Percentiles rank a stretch among this genome's conserved stretches.
Conservation (phyloP, 2,113 vertebrate genomes). For the Ellobius talpinus region DNA sequence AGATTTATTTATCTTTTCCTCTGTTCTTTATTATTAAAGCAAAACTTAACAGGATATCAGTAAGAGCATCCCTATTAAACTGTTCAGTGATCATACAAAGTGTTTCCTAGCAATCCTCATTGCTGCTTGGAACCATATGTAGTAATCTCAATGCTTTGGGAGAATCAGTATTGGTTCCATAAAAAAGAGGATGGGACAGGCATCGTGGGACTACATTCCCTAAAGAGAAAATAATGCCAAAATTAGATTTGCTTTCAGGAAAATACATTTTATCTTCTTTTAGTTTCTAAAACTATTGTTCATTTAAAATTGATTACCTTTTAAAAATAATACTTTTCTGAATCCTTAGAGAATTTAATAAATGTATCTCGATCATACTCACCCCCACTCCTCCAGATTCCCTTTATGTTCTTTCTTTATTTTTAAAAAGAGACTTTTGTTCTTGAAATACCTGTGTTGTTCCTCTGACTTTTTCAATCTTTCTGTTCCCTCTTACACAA, state of each 20-base stretch:
- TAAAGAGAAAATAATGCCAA: conserved; percentile 15
- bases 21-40: background rate
- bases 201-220: background rate
- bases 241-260: conserved; percentile 27
- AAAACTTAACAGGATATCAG: background rate
- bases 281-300: conserved; percentile 13
- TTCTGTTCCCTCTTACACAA: background rate
- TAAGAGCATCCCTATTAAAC: background rate
- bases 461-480: background rate
- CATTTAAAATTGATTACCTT: background rate
- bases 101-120: background rate
- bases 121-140: background rate
- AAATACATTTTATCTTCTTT: conserved; percentile 1
- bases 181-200: background rate
- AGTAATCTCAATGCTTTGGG: background rate
- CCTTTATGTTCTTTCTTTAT: background rate
- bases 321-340: background rate
- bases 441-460: background rate
- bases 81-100: background rate
- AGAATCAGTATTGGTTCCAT: background rate
- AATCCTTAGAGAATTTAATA: background rate
- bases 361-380: background rate
- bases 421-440: background rate
- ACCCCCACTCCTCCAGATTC: background rate
- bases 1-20: background rate